A percentile compares a stretch with the other conserved stretches of the same genome.
Evolutionary conservation across 2,113 vertebrate genomes (phyloP).

Genomic region (Brachypteracias leptosomus): DNA sequence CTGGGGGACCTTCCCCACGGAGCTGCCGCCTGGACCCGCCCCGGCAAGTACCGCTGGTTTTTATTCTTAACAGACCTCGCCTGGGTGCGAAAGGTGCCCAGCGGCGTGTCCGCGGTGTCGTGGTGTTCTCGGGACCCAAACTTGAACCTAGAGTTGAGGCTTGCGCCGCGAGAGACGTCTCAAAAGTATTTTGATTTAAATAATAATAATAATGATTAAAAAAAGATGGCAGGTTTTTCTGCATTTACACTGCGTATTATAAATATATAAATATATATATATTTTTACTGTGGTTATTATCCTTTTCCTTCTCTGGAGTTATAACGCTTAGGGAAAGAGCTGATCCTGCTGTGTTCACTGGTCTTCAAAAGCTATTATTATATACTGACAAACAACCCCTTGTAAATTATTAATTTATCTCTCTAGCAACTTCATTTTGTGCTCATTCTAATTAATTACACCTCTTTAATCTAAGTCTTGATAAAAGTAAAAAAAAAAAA

Average conservation of each 20-base stretch:
- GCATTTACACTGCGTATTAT: slow-evolving; percentile 81
- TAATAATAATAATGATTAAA: not conserved
- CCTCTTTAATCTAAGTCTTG: slow-evolving; percentile 82
- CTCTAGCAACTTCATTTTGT: slow-evolving; percentile 88
- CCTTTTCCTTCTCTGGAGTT: slow-evolving; percentile 72
- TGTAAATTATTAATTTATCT: slow-evolving; percentile 91
- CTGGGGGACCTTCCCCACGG: not conserved
- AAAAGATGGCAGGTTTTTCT: slow-evolving; percentile 77
- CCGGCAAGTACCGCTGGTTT: slow-evolving; percentile 57
- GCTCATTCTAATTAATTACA: slow-evolving; percentile 88
- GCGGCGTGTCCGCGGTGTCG: slow-evolving; percentile 69
- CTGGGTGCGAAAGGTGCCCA: slow-evolving; percentile 36
- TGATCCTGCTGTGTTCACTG: slow-evolving; percentile 78
- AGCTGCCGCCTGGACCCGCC: slow-evolving; percentile 25
- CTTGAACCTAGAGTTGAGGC: slow-evolving; percentile 75
- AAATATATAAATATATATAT: slow-evolving; percentile 79
- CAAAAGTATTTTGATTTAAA: slow-evolving; percentile 80
- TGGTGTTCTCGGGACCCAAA: slow-evolving; percentile 70
- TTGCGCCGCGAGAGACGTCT: slow-evolving; percentile 71
- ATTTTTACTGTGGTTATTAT: slow-evolving; percentile 82
- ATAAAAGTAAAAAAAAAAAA: slow-evolving; percentile 61
- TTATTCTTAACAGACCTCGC: slow-evolving; percentile 16
- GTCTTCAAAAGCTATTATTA: slow-evolving; percentile 85
- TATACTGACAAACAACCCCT: slow-evolving; percentile 86
- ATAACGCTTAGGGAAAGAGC: slow-evolving; percentile 71